Evolutionary conservation across 2,113 vertebrate species (phyloP).

Genomic region (Ochotona curzoniae): DNA sequence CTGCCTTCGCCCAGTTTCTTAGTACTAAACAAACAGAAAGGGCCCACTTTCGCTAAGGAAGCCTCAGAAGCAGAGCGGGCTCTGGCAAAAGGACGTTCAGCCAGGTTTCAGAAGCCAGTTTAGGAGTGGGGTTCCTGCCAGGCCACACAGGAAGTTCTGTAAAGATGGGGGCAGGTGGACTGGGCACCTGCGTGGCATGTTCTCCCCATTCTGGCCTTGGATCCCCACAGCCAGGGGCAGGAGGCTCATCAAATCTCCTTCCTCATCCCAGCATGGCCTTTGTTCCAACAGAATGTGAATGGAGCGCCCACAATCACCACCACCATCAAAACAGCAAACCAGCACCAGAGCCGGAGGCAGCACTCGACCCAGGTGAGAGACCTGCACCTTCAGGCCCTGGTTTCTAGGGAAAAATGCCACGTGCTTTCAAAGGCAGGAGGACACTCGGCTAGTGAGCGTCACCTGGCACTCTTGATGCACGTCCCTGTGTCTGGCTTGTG

Average conservation of each 20-base stretch:
- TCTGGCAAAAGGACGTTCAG: neutral
- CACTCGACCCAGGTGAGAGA: slow-evolving; percentile 89
- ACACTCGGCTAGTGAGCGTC: neutral
- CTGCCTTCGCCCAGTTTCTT: neutral
- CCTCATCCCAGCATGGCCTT: slow-evolving; percentile 1
- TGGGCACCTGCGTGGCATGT: neutral
- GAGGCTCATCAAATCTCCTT: neutral
- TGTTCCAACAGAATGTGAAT: slow-evolving; percentile 87
- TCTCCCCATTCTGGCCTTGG: neutral
- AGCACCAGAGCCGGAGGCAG: slow-evolving; percentile 87
- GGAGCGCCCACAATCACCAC: slow-evolving; percentile 85
- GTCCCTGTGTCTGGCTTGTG: neutral
- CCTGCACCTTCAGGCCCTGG: neutral
- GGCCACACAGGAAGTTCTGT: rapidly evolving
- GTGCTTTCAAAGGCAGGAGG: neutral
- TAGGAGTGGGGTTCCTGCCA: neutral
- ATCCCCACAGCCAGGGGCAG: neutral
- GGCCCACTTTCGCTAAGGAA: neutral
- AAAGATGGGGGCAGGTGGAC: neutral
- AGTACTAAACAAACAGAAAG: neutral
- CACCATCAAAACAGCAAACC: slow-evolving; percentile 78
- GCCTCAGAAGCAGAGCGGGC: neutral
- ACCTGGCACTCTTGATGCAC: too few relatives aligned
- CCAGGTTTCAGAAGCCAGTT: neutral
- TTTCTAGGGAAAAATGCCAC: neutral